phyloP scores from a whole-genome alignment of 2,797 vertebrate species.

The Muscicapa striata region DNA sequence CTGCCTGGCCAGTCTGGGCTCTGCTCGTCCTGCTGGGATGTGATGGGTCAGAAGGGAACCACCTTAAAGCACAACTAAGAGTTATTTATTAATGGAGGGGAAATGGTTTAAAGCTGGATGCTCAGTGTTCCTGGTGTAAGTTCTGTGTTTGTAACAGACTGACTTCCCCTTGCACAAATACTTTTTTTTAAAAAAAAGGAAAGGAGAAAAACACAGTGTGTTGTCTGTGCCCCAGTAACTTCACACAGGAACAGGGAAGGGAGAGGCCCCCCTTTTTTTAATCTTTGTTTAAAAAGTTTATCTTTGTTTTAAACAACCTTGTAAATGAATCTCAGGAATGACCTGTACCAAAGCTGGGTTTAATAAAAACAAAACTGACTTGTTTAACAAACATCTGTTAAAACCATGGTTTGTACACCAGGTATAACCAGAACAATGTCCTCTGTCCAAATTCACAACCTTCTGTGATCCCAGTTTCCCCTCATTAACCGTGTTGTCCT shows the following conservation, averaged over 20 bases:
- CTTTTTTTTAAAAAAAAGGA: neutral
- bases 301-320: conserved; percentile 4
- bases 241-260: neutral
- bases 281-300: neutral
- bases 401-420: neutral
- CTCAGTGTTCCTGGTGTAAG: neutral
- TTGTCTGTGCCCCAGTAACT: neutral
- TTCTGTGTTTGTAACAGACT: neutral
- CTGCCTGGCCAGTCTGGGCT: neutral
- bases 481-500: fast-evolving
- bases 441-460: neutral
- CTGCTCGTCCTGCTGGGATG: neutral
- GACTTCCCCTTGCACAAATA: neutral
- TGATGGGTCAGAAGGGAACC: neutral
- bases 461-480: neutral
- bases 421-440: neutral
- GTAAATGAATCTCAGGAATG: conserved; percentile 30
- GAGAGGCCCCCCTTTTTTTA: neutral
- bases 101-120: neutral
- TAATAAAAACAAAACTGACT: conserved; percentile 61
- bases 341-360: conserved; percentile 52
- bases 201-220: neutral
- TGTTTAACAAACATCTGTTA: conserved; percentile 46
- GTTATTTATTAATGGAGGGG: neutral
- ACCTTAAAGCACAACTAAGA: neutral